Evolutionary conservation across 2,797 vertebrate genomes (phyloP), one percentile per base, ranked within the genome.

Genomic region (Hypotaenidia philippensis): DNA sequence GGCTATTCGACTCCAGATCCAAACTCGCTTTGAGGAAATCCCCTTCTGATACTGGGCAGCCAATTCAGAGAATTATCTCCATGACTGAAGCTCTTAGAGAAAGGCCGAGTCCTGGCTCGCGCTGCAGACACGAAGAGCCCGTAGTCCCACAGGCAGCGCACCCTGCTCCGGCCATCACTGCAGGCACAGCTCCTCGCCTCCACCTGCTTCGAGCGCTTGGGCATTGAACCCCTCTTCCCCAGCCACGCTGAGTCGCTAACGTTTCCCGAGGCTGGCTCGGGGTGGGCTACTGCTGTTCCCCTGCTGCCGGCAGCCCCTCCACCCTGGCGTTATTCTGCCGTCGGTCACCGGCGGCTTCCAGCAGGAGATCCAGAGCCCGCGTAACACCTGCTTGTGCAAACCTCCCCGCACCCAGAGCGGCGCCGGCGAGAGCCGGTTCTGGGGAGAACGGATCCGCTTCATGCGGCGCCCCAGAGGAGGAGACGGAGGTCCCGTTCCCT

Each of bases 1-100:
- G 65, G 66, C 49, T 57, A 8, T 72, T 63, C 83, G 76, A 68
- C 55, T 93, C 50, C 10, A 4, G 53, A 78, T 69, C 65, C 74
- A 88, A 91, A 70, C 23, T 31, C 13, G 7, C 11, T 3, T 41
- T 85, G 83, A 91, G 87, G 79, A 94, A 91, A 95, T 83, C 80
- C 87, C 84, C 80, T 92, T 91, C 82, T 0, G 4, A 80, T 34
- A 77, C 38, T 83, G n/a, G 65, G 65, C 69, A 78, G 41, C 85
- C 72, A 82, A 70, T 63, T 64, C 57, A 69, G 75, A 87, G 40
- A 63, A 53, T 64, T 55, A 65, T 71, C 72, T 86, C 16, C 6
- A 1, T 68, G 65, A 75, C 53, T 94, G 41, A 81, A 49, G 23
- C 75, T 81, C 70, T 41, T 69, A 80, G 61, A 83, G 81, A 60